Base-by-base conservation (phyloP, 2,113 vertebrate genomes). In the Callopanchax toddi region DNA sequence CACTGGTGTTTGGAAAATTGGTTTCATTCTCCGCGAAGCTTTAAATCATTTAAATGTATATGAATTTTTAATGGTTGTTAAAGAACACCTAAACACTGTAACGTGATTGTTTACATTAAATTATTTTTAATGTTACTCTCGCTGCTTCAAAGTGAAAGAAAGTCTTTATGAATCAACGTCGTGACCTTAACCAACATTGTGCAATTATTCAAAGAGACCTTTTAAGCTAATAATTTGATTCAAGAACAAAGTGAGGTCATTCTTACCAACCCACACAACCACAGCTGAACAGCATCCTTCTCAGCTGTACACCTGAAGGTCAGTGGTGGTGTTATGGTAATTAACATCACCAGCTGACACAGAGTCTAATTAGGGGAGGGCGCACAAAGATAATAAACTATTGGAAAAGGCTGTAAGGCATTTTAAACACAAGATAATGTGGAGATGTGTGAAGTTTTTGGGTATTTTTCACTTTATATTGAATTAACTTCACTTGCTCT, bases 111-210 rank as follows among this genome's bases (percentile, higher is more conserved):
- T 75, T 70, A 64, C 36, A 45, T 17, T 60, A 23, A 36, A 55
- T 70, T 81, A 72, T 82, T 74, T 76, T 56, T 74, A 61, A 67
- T 62, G 58, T 53, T 53, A 25, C 44, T 77, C 18, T 25, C 77
- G 63, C 57, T 37, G 46, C 11, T 63, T 40, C 76, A 29, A 82
- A 76, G 45, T 62, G 25, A 69, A 68, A 37, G 36, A 32, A n/a
- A 7, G 29, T 32, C 29, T 9, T 9, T 32, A 4, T 32, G 29
- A 32, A 7, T 32, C 74, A 48, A 36, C 15, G 18, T 29, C 4
- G 36, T 76, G 81, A 84, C 76, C 70, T 79, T 63, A 75, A 64
- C 40, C 60, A 70, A 50, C 50, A 63, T 17, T 51, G 29, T 67
- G 57, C 15, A 72, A 69, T 58, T 60, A 54, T 62, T 75, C 59